Conservation (phyloP, 1,140 invertebrate genomes). For the Drosophila setifemur region DNA sequence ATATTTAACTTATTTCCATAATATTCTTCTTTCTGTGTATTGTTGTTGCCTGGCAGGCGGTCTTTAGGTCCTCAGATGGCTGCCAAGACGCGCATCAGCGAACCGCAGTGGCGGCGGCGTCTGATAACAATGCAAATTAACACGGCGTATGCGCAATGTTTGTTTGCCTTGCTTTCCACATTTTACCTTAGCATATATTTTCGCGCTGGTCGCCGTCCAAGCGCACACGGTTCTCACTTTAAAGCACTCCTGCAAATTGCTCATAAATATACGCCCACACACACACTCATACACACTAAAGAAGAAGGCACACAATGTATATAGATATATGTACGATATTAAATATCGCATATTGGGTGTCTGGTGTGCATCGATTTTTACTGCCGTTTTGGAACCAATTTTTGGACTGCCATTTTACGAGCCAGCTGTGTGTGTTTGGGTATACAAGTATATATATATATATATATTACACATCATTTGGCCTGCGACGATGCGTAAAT, state of each 20-base stretch:
- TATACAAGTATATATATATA: slow-evolving; percentile 2
- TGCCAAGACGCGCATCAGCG: slow-evolving; percentile 68
- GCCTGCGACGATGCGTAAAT: slow-evolving; percentile 53
- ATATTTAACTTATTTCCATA: background rate
- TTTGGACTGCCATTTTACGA: slow-evolving; percentile 63
- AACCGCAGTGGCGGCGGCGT: slow-evolving; percentile 52
- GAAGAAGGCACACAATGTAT: too few relatives aligned
- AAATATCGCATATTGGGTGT: slow-evolving; percentile 29
- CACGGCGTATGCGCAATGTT: slow-evolving; percentile 67
- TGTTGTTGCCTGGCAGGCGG: slow-evolving; percentile 26
- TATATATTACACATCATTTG: slow-evolving; percentile 61
- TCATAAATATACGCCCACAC: slow-evolving; percentile 60
- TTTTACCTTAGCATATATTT: slow-evolving; percentile 66
- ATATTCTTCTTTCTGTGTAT: background rate
- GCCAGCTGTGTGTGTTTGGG: slow-evolving; percentile 12
- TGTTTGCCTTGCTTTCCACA: slow-evolving; percentile 33
- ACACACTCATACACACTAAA: slow-evolving; percentile 26
- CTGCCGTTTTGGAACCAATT: slow-evolving; percentile 52
- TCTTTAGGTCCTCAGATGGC: slow-evolving; percentile 37
- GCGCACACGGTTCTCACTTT: slow-evolving; percentile 59
- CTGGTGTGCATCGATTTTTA: slow-evolving; percentile 73
- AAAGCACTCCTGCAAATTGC: slow-evolving; percentile 73
- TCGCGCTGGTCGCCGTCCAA: slow-evolving; percentile 13
- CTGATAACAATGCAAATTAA: slow-evolving; percentile 77
- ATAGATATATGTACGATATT: too few relatives aligned